Evolutionary conservation across 2,888 invertebrate species (phyloP).

Genomic region (Neria commutata): DNA sequence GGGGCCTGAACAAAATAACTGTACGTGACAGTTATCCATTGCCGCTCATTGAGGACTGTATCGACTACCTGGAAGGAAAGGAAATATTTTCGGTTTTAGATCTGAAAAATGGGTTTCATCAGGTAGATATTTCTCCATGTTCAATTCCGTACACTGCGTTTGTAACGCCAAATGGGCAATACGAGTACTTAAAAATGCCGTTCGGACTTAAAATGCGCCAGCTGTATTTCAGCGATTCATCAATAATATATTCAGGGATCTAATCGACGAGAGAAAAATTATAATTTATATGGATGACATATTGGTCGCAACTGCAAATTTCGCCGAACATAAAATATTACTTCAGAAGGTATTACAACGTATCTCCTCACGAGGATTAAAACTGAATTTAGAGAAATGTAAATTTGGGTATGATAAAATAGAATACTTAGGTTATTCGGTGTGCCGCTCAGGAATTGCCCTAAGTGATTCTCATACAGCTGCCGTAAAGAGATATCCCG

Average conservation of each 20-base stretch:
- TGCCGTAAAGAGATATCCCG: background rate
- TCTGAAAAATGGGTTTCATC: constrained; percentile 6
- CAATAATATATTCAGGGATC: background rate
- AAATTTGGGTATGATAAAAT: constrained; percentile 8
- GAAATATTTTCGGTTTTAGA: constrained; percentile 1
- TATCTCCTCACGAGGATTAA: background rate
- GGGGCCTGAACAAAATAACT: constrained; percentile 12
- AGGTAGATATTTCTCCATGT: background rate
- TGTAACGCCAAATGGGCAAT: constrained; percentile 9
- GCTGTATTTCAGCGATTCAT: constrained; percentile 13
- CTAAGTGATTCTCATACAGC: background rate
- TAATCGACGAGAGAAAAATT: background rate
- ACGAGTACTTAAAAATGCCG: background rate
- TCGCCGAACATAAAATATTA: background rate
- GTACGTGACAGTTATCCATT: constrained; percentile 7
- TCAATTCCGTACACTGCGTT: background rate
- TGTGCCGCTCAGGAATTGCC: background rate
- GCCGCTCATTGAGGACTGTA: constrained; percentile 6
- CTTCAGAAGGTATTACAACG: background rate
- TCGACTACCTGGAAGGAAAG: constrained; percentile 4
- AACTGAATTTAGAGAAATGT: background rate
- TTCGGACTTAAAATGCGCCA: constrained; percentile 23
- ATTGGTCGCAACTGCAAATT: background rate
- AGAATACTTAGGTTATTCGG: constrained; percentile 15
- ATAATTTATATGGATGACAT: constrained; percentile 7